Percentiles rank a stretch among this genome's conserved stretches.
phyloP scores from a whole-genome alignment of 2,113 vertebrate genomes.

The Saimiri boliviensis region DNA sequence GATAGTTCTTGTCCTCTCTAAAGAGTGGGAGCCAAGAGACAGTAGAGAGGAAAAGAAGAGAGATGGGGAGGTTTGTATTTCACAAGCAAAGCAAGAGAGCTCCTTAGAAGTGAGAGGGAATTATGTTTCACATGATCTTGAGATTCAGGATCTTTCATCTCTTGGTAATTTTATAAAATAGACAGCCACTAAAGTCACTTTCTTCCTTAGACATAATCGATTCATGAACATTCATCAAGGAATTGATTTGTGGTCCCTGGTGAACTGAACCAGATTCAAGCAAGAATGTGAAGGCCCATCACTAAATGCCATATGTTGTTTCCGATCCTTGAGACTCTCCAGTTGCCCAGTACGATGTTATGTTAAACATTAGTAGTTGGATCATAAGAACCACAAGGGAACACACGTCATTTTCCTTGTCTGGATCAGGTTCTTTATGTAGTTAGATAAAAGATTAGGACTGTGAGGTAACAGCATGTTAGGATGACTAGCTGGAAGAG shows the following conservation, averaged over 20 bases:
- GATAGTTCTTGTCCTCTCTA: not conserved
- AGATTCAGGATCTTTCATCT: not conserved
- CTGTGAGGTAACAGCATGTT: not conserved
- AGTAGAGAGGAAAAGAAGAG: not conserved
- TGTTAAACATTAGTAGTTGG: not conserved
- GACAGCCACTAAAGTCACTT: not conserved
- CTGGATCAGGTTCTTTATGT: not conserved
- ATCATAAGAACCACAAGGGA: not conserved
- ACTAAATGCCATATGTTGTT: not conserved
- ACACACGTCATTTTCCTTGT: not conserved
- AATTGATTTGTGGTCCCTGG: not conserved
- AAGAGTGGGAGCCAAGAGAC: not conserved
- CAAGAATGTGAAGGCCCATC: not conserved
- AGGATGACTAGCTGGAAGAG: not conserved
- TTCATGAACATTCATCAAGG: not conserved
- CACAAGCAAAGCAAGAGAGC: not conserved
- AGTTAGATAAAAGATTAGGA: not conserved
- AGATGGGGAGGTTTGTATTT: not conserved
- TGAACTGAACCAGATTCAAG: not conserved
- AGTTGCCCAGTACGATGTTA: not conserved
- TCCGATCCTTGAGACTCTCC: not conserved
- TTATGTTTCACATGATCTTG: not conserved
- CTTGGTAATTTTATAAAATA: not conserved
- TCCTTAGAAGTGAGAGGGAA: not conserved
- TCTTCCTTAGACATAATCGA: not conserved